A percentile compares a stretch with the other conserved stretches of the same genome.
Evolutionary conservation across 2,113 vertebrate species (phyloP).

Genomic region (Colius striatus): DNA sequence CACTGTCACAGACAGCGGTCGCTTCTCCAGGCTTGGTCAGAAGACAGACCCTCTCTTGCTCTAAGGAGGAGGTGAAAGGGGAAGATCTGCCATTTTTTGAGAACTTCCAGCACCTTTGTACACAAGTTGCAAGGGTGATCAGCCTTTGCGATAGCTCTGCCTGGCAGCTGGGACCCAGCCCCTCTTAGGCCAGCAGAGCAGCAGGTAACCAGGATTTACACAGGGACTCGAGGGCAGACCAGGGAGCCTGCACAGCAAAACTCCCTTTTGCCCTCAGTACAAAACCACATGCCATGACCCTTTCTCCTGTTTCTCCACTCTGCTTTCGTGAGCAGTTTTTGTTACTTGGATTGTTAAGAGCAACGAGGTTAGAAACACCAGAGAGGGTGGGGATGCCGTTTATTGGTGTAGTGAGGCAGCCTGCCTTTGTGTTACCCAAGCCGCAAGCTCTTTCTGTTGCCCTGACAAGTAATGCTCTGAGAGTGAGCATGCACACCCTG

Average conservation of each 20-base stretch:
- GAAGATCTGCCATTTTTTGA: background rate
- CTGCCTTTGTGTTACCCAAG: background rate
- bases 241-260: background rate
- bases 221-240: background rate
- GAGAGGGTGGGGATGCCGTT: background rate
- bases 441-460: background rate
- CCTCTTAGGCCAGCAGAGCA: background rate
- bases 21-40: background rate
- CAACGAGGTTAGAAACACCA: background rate
- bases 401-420: background rate
- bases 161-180: background rate
- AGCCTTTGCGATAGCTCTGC: background rate
- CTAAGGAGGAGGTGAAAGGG: background rate
- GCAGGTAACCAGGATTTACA: background rate
- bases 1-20: background rate
- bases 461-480: background rate
- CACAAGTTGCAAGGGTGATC: fast-evolving
- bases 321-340: background rate
- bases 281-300: background rate
- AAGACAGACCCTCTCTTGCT: background rate
- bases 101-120: background rate
- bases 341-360: background rate
- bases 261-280: background rate
- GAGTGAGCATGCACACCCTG: background rate
- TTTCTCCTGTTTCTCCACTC: background rate